Evolutionary conservation across 2,113 vertebrate genomes (phyloP).

Genomic region (Podarcis raffonei): DNA sequence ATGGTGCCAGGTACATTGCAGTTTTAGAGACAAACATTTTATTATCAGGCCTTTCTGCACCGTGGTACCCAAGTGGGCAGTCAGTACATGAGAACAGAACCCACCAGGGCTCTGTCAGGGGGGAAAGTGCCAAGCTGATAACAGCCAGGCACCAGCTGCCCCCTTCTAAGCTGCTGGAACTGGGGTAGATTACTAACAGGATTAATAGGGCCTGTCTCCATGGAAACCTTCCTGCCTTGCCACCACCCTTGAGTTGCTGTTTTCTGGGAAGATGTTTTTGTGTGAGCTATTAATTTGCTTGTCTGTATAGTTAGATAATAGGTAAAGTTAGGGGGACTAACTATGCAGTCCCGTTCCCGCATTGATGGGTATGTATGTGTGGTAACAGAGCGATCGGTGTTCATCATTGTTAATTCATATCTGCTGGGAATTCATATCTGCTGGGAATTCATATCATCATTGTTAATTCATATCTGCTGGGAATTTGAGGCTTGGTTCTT

Average conservation of each 20-base stretch:
- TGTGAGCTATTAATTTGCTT: neutral
- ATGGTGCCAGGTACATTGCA: neutral
- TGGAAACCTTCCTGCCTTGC: neutral
- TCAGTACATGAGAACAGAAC: neutral
- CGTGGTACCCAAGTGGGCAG: neutral
- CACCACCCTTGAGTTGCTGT: neutral
- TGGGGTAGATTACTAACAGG: neutral
- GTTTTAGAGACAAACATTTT: neutral
- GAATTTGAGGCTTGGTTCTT: neutral
- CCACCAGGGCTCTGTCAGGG: neutral
- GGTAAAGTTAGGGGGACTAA: neutral
- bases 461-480: neutral
- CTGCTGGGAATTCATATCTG: neutral
- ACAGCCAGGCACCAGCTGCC: neutral
- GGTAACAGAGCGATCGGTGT: neutral
- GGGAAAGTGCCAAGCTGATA: neutral
- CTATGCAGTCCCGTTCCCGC: neutral
- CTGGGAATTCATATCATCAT: neutral
- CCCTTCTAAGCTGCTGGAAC: neutral
- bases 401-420: neutral
- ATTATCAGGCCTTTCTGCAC: neutral
- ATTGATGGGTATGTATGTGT: neutral
- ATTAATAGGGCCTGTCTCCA: neutral
- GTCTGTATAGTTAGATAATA: neutral
- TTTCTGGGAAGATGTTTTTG: neutral